These are phyloP conservation scores for Gasterosteus aculeatus DNA, from an alignment of 2,113 vertebrate species.

Conservation along the genomic window DNA sequence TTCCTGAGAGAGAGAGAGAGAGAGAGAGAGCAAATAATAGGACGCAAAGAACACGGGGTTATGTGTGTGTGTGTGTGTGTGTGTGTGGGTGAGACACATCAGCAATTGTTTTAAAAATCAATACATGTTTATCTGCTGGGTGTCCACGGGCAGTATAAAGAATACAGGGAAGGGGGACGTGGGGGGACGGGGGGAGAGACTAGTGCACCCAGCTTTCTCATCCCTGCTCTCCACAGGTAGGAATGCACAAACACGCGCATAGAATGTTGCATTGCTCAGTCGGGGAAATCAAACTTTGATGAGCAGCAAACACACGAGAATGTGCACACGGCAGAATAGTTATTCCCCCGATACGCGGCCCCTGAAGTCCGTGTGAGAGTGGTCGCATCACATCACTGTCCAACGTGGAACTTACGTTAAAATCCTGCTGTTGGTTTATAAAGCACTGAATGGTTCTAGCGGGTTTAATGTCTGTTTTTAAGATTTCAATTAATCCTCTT, in stretches of 20 bases:
- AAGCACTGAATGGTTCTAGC: too few species aligned
- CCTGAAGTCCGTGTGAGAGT: not conserved
- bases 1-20: constrained; percentile 78
- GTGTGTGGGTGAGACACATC: not conserved
- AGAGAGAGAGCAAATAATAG: not conserved
- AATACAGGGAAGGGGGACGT: not conserved
- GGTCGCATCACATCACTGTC: too few species aligned
- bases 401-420: too few species aligned
- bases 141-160: constrained; percentile 16
- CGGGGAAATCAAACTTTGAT: constrained; percentile 61
- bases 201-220: constrained; percentile 57
- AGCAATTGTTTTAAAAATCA: constrained; percentile 57
- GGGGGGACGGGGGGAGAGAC: not conserved
- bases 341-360: not conserved
- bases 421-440: too few species aligned
- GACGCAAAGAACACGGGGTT: constrained; percentile 4
- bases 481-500: too few species aligned
- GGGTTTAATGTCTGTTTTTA: too few species aligned
- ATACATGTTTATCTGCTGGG: constrained; percentile 39
- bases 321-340: constrained; percentile 20
- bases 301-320: constrained; percentile 26
- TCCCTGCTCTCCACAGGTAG: constrained; percentile 56
- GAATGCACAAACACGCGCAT: constrained; percentile 17
- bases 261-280: constrained; percentile 51
- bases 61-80: not conserved